Evolutionary conservation across 53 echinoderm and acorn worm genomes (phyloP), one percentile per base, ranked within the genome.

Genomic region (Zoroaster sp.): DNA sequence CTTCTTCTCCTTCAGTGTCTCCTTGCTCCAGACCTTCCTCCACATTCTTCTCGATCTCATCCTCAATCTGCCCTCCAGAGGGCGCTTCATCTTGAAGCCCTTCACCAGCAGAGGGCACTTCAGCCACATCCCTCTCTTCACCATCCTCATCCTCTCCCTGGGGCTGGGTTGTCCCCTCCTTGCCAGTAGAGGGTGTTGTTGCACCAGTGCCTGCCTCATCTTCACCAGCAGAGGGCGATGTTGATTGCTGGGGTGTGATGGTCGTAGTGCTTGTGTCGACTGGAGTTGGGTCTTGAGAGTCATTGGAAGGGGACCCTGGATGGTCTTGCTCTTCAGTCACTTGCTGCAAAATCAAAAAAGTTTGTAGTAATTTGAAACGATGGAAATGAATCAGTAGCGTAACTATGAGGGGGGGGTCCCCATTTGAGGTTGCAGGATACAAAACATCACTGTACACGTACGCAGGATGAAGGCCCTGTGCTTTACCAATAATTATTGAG

Each of bases 1-100:
- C 94, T 46, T 92, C 87, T 42, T 92, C 92, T 2, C 6, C 88
- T 30, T 81, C 74, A 0, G 63, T 59, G 45, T 66, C 77, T 47
- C 41, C 40, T n/a, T 59, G 73, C 47, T 92, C 88, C 4, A 82
- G 83, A 41, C 73, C 90, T 35, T 87, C 93, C 71, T 63, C 72
- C 4, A 6, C 63, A 30, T 30, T 72, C 65, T 11, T 25, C 63
- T 59, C 63, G 14, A 59, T 59, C 17, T 89, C 81, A 10, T 40
- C 68, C 6, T 35, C 80, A 30, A 35, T 69, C 25, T 80, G 42
- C 1, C 45, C 82, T 9, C 40, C 75, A 31, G 45, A 32, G 63
- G 83, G 59, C 12, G 68, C 73, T 23, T 92, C 92, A 4, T 73
- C 82, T 39, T 18, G 59, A 14, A 33, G 63, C 8, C 73, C 77